These are phyloP conservation scores for Asteroscopus sphinx DNA, from an alignment of 2,888 invertebrate species.

Conservation along the genomic window DNA sequence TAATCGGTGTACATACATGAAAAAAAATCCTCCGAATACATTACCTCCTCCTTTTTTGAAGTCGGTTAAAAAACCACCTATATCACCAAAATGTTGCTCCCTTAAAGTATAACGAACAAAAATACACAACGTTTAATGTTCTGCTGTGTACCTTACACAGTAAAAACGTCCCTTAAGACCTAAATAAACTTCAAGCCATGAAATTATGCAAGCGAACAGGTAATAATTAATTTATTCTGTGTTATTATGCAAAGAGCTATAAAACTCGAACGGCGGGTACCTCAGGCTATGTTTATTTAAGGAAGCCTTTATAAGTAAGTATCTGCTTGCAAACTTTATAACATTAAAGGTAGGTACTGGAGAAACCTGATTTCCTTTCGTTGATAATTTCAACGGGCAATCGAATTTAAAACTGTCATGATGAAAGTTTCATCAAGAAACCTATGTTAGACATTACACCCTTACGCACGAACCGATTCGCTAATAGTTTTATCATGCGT, in stretches of 20 bases:
- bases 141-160: constrained; percentile 35
- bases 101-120: constrained; percentile 26
- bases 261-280: constrained; percentile 57
- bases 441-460: too few relatives aligned
- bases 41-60: too few relatives aligned
- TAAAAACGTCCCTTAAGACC: constrained; percentile 62
- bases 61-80: constrained; percentile 3
- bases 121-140: constrained; percentile 39
- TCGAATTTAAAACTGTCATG: too few relatives aligned
- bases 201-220: constrained; percentile 72
- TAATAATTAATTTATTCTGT: constrained; percentile 76
- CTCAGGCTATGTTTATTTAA: constrained; percentile 64
- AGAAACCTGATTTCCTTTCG: not conserved
- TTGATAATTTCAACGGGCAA: not conserved
- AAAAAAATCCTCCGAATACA: too few relatives aligned
- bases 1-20: too few relatives aligned
- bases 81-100: constrained; percentile 9
- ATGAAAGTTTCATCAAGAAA: too few relatives aligned
- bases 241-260: constrained; percentile 68
- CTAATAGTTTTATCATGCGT: too few relatives aligned
- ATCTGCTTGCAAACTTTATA: constrained; percentile 14
- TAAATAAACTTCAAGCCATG: constrained; percentile 65
- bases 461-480: too few relatives aligned
- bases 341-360: constrained; percentile 1
- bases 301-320: constrained; percentile 53